Conservation (phyloP, 1,140 invertebrate species). For the Teleopsis dalmanni region DNA sequence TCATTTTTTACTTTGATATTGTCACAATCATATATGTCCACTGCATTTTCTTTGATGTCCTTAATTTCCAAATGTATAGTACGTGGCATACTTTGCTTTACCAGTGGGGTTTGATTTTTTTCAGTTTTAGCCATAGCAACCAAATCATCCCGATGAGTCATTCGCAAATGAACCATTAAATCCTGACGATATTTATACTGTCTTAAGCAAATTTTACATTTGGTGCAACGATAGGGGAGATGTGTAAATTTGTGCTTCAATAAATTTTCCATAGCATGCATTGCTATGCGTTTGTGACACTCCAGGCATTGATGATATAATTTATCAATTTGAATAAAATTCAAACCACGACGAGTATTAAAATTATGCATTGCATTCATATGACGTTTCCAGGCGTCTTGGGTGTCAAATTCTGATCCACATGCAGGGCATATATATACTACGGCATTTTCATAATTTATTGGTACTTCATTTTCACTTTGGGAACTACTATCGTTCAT, state of each 20-base stretch:
- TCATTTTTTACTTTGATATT: slow-evolving; percentile 26
- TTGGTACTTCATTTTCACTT: slow-evolving; percentile 6
- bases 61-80: slow-evolving; percentile 6
- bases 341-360: slow-evolving; percentile 32
- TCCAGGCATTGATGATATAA: slow-evolving; percentile 35
- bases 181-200: slow-evolving; percentile 41
- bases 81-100: not conserved
- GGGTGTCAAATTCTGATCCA: slow-evolving; percentile 27
- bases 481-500: too few species aligned
- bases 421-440: slow-evolving; percentile 36
- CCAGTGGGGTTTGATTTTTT: not conserved
- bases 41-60: slow-evolving; percentile 9
- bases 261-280: slow-evolving; percentile 39
- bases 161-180: slow-evolving; percentile 38
- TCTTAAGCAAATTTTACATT: slow-evolving; percentile 32
- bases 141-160: slow-evolving; percentile 33
- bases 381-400: slow-evolving; percentile 36
- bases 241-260: slow-evolving; percentile 41
- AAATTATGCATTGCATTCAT: slow-evolving; percentile 33
- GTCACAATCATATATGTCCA: slow-evolving; percentile 16
- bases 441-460: slow-evolving; percentile 37
- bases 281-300: slow-evolving; percentile 36
- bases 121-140: slow-evolving; percentile 16
- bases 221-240: slow-evolving; percentile 32
- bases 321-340: slow-evolving; percentile 35